Percentiles rank a stretch among this genome's conserved stretches.
These are phyloP conservation scores for Meiosimyza platycephala DNA, from an alignment of 2,888 invertebrate species.

Conservation along the genomic window DNA sequence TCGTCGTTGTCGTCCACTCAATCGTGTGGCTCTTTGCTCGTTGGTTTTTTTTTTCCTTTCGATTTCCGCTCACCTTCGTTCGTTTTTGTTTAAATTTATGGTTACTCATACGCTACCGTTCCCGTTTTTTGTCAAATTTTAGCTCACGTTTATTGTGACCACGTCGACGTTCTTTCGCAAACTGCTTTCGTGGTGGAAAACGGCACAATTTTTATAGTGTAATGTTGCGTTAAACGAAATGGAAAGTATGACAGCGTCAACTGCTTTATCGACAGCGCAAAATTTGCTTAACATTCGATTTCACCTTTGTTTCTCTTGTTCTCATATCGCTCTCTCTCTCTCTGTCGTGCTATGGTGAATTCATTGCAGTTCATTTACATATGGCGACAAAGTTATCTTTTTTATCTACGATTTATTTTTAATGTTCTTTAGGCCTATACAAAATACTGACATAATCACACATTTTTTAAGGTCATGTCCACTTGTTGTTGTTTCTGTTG, in stretches of 20 bases:
- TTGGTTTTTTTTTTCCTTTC: background rate
- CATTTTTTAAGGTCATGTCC: too few relatives aligned
- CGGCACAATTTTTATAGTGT: slow-evolving; percentile 34
- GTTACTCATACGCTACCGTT: slow-evolving; percentile 10
- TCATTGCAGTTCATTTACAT: too few relatives aligned
- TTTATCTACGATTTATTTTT: too few relatives aligned
- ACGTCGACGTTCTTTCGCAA: slow-evolving; percentile 35
- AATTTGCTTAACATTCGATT: background rate
- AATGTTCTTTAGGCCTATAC: too few relatives aligned
- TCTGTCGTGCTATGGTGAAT: background rate
- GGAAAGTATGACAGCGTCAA: background rate
- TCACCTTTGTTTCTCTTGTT: too few relatives aligned
- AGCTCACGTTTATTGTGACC: slow-evolving; percentile 21
- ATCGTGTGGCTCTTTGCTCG: background rate
- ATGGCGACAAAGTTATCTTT: too few relatives aligned
- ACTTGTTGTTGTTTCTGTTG: too few relatives aligned
- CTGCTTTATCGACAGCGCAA: slow-evolving; percentile 20
- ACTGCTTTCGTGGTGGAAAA: slow-evolving; percentile 38
- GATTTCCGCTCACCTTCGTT: background rate
- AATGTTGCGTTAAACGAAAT: slow-evolving; percentile 8
- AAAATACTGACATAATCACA: too few relatives aligned
- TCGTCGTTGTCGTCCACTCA: background rate
- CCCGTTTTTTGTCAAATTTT: slow-evolving; percentile 3
- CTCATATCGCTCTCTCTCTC: background rate
- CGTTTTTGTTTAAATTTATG: background rate